phyloP scores from a whole-genome alignment of 2,888 invertebrate genomes.

The Netelia melanura region DNA sequence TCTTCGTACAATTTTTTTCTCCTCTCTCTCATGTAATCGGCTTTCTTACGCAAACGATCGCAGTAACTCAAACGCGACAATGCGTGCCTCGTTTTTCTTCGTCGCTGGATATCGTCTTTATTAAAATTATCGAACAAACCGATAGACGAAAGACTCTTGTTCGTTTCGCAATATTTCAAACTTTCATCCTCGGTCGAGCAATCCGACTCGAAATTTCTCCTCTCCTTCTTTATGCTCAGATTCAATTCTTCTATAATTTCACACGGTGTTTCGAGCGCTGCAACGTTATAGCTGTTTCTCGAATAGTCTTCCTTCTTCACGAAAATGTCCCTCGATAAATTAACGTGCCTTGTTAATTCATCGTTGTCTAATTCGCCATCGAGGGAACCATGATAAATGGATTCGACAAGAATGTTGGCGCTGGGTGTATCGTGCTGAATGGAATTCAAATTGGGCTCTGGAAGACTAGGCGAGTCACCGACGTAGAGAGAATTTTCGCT shows the following conservation, averaged over 20 bases:
- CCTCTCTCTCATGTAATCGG: conserved; percentile 78
- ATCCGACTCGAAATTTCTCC: conserved; percentile 66
- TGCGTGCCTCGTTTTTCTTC: conserved; percentile 65
- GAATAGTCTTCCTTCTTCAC: conserved; percentile 69
- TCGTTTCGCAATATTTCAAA: conserved; percentile 57
- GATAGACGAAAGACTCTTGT: not conserved
- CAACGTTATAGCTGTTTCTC: conserved; percentile 71
- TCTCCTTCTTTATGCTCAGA: conserved; percentile 75
- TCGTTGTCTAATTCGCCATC: conserved; percentile 72
- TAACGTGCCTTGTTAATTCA: conserved; percentile 59
- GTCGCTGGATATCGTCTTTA: conserved; percentile 26
- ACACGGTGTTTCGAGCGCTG: conserved; percentile 72
- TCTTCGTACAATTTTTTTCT: conserved; percentile 75
- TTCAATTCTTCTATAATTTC: conserved; percentile 73
- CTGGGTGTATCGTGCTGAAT: conserved; percentile 65
- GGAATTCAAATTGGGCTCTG: conserved; percentile 67
- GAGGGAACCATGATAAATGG: conserved; percentile 70
- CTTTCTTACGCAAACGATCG: conserved; percentile 74
- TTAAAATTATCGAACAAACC: not conserved
- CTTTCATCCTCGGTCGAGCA: conserved; percentile 70
- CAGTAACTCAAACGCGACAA: conserved; percentile 69
- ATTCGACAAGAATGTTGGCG: conserved; percentile 64
- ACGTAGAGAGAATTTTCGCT: conserved; percentile 57
- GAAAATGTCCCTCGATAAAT: conserved; percentile 62
- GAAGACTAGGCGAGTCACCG: conserved; percentile 44